Evolutionary conservation across 2,888 invertebrate species (phyloP).

Genomic region (Allolobophora icterica): DNA sequence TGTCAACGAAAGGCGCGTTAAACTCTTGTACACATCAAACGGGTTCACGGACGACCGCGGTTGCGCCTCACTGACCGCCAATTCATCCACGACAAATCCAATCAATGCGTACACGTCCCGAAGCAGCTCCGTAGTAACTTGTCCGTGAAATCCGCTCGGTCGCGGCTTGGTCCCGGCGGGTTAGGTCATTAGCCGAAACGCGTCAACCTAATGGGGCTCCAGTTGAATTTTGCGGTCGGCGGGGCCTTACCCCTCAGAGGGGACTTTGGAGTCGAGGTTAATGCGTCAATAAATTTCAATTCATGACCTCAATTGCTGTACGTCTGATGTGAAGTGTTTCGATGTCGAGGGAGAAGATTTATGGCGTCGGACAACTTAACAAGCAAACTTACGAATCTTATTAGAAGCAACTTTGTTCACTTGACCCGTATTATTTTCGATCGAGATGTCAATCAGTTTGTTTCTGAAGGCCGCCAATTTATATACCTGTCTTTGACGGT

Average conservation of each 20-base stretch:
- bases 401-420: background rate
- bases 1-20: background rate
- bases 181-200: conserved; percentile 11
- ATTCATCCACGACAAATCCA: conserved; percentile 1
- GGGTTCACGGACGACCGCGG: background rate
- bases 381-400: background rate
- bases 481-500: too few relatives aligned
- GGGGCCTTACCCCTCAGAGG: background rate
- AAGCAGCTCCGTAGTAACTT: background rate
- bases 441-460: too few relatives aligned
- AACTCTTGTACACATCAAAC: conserved; percentile 24
- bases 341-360: background rate
- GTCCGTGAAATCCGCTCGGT: conserved; percentile 15
- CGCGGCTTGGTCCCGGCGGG: background rate
- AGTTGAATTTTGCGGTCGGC: background rate
- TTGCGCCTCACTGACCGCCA: background rate
- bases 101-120: background rate
- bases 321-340: conserved; percentile 1
- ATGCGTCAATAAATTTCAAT: conserved; percentile 3
- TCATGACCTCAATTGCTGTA: background rate
- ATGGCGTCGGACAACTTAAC: background rate
- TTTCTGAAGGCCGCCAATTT: too few relatives aligned
- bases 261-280: background rate
- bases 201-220: background rate
- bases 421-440: background rate